Conservation (phyloP, 2,888 invertebrate species). For the Diadegma fenestrale region DNA sequence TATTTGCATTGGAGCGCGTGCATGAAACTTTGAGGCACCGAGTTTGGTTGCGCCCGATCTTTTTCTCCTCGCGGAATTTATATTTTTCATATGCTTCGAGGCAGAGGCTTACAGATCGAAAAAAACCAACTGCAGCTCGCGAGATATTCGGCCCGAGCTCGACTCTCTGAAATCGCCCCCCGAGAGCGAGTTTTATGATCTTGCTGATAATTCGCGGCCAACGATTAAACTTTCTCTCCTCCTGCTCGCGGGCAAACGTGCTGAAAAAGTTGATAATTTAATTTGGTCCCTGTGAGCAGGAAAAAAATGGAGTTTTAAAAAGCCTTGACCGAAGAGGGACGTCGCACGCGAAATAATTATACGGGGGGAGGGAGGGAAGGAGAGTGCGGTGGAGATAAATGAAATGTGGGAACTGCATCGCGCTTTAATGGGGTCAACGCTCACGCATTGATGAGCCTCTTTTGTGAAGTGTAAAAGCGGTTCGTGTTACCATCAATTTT, state of each 20-base stretch:
- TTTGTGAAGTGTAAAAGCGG: background rate
- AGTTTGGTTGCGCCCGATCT: slow-evolving; percentile 12
- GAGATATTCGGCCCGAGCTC: background rate
- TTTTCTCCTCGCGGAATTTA: background rate
- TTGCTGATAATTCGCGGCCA: slow-evolving; percentile 49
- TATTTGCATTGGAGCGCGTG: background rate
- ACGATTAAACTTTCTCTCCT: slow-evolving; percentile 40
- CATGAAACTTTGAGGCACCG: slow-evolving; percentile 33
- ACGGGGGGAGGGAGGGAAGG: background rate
- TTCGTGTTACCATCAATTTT: background rate
- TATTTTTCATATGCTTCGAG: background rate
- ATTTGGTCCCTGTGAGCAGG: background rate
- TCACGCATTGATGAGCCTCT: slow-evolving; percentile 26
- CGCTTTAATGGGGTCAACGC: slow-evolving; percentile 20
- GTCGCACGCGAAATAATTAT: slow-evolving; percentile 10
- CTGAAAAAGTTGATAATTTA: slow-evolving; percentile 11
- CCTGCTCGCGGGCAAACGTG: background rate
- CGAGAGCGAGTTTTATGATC: slow-evolving; percentile 53
- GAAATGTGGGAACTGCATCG: slow-evolving; percentile 31
- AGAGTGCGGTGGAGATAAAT: background rate
- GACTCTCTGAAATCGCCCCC: slow-evolving; percentile 33
- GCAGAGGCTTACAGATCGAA: background rate
- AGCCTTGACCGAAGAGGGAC: background rate
- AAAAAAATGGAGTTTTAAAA: slow-evolving; percentile 6
- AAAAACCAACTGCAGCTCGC: slow-evolving; percentile 16